These are phyloP conservation scores for Diuraphis noxia DNA, from an alignment of 1,140 invertebrate species.

Conservation along the genomic window DNA sequence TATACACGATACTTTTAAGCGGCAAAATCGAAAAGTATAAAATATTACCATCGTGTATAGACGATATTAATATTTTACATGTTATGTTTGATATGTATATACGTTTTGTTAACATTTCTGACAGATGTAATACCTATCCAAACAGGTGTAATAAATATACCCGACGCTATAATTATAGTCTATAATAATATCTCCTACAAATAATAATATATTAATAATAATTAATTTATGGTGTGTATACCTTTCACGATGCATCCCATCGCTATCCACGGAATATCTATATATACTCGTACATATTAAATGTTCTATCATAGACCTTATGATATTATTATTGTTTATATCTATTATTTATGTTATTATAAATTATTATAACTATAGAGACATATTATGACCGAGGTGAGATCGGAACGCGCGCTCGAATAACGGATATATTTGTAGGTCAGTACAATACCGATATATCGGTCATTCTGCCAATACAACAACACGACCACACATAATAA, in stretches of 20 bases:
- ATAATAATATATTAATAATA: neutral
- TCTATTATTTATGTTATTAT: no score
- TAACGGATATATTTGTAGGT: conserved; percentile 2
- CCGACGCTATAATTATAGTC: neutral
- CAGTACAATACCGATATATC: conserved; percentile 14
- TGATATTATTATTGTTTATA: no score
- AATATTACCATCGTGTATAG: neutral
- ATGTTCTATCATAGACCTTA: no score
- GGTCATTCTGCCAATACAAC: conserved; percentile 9
- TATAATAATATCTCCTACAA: neutral
- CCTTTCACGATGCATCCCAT: no score
- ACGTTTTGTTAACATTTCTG: neutral
- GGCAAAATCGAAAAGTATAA: no score
- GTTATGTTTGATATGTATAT: no score
- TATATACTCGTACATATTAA: no score
- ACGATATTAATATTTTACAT: neutral
- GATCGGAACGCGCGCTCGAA: neutral
- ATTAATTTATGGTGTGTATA: no score
- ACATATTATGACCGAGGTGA: neutral
- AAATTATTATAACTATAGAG: no score
- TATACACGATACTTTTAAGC: no score
- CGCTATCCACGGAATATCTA: no score
- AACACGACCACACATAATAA: neutral
- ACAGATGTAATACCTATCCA: neutral
- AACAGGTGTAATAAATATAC: neutral